These are phyloP conservation scores for Oryzias javanicus DNA, from an alignment of 2,113 vertebrate genomes.

Conservation along the genomic window DNA sequence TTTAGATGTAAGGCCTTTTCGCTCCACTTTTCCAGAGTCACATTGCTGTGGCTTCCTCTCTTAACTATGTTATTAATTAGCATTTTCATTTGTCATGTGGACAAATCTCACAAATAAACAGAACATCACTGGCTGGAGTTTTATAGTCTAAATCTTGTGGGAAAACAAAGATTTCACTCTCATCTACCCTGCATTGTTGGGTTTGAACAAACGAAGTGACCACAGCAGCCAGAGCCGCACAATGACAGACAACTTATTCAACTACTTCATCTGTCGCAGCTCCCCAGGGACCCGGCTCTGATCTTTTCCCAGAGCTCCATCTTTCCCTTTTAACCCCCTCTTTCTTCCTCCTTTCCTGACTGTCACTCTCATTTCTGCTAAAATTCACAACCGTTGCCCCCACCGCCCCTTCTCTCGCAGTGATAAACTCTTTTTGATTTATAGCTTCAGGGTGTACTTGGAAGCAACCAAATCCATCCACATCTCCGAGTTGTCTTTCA, in stretches of 20 bases:
- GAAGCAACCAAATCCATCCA: background rate
- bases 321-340: slow-evolving; percentile 53
- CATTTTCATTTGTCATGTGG: slow-evolving; percentile 56
- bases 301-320: slow-evolving; percentile 76
- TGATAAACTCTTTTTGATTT: background rate
- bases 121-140: slow-evolving; percentile 44
- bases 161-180: slow-evolving; percentile 71
- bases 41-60: slow-evolving; percentile 38
- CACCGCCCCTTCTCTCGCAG: background rate
- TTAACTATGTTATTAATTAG: slow-evolving; percentile 45
- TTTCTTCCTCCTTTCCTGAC: slow-evolving; percentile 27
- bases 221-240: slow-evolving; percentile 72
- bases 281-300: slow-evolving; percentile 72
- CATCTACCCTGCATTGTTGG: slow-evolving; percentile 68
- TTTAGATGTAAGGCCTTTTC: slow-evolving; percentile 4
- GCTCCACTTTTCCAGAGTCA: slow-evolving; percentile 23
- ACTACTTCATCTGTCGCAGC: slow-evolving; percentile 75
- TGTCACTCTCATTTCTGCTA: slow-evolving; percentile 29
- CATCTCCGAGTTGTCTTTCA: slow-evolving; percentile 3
- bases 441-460: background rate
- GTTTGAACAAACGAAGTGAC: slow-evolving; percentile 73
- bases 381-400: slow-evolving; percentile 26
- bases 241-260: slow-evolving; percentile 80
- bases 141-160: slow-evolving; percentile 68
- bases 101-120: slow-evolving; percentile 46